phyloP scores from a whole-genome alignment of 2,888 invertebrate species.

The Metopia argyrocephala region DNA sequence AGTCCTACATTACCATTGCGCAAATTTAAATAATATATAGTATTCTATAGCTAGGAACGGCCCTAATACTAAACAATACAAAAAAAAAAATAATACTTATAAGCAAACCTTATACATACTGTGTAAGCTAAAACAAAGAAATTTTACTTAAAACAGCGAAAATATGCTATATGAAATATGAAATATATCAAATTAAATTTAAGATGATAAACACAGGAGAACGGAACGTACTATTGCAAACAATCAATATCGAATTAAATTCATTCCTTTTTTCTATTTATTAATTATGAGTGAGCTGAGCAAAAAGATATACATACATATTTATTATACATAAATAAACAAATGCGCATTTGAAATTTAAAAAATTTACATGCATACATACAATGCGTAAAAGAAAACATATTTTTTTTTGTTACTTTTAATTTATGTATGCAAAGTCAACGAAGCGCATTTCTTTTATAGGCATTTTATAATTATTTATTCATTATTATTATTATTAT shows the following conservation, averaged over 20 bases:
- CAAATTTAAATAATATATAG: slow-evolving; percentile 75
- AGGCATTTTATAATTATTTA: slow-evolving; percentile 59
- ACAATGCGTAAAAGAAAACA: slow-evolving; percentile 21
- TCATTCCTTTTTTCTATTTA: slow-evolving; percentile 61
- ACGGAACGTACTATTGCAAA: slow-evolving; percentile 39
- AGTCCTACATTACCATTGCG: slow-evolving; percentile 77
- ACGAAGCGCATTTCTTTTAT: slow-evolving; percentile 64
- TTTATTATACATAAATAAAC: slow-evolving; percentile 32
- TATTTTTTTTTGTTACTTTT: neutral
- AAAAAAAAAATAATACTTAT: slow-evolving; percentile 6
- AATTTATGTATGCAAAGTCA: slow-evolving; percentile 44
- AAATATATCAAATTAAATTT: slow-evolving; percentile 26
- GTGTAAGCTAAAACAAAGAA: slow-evolving; percentile 17
- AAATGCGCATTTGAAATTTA: slow-evolving; percentile 62
- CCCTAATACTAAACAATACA: slow-evolving; percentile 35
- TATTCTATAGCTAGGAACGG: slow-evolving; percentile 62
- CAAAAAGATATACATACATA: slow-evolving; percentile 9
- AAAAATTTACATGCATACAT: neutral
- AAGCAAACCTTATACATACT: slow-evolving; percentile 3
- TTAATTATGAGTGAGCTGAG: slow-evolving; percentile 43
- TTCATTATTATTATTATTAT: slow-evolving; percentile 27
- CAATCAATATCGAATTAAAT: slow-evolving; percentile 58
- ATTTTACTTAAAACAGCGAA: slow-evolving; percentile 61
- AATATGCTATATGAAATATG: slow-evolving; percentile 20
- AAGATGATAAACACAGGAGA: slow-evolving; percentile 10